Conservation (phyloP, 2,888 invertebrate species). For the Nephrotoma flavescens region DNA sequence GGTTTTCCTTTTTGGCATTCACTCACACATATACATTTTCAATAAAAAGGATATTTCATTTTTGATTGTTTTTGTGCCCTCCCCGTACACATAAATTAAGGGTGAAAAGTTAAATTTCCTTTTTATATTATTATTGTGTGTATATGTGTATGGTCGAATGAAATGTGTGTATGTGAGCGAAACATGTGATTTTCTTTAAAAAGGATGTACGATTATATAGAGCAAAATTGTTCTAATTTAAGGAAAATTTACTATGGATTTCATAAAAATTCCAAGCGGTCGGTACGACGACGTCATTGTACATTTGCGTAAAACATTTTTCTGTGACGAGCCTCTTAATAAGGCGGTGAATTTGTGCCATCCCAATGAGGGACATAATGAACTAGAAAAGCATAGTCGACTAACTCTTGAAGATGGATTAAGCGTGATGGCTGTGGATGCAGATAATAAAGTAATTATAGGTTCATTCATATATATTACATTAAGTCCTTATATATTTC, state of each 20-base stretch:
- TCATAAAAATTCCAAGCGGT: constrained; percentile 22
- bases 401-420: constrained; percentile 58
- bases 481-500: not conserved
- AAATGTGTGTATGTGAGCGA: not conserved
- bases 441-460: constrained; percentile 41
- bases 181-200: not conserved
- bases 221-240: not conserved
- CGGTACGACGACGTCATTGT: constrained; percentile 45
- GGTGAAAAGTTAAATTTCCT: not conserved
- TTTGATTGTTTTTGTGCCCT: not conserved
- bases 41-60: not conserved
- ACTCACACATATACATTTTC: not conserved
- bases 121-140: not conserved
- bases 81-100: not conserved
- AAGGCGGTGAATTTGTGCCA: constrained; percentile 58
- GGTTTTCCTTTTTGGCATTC: not conserved
- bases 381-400: constrained; percentile 56
- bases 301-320: constrained; percentile 59
- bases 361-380: constrained; percentile 52
- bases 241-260: constrained; percentile 21
- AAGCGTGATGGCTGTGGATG: constrained; percentile 51
- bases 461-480: not conserved
- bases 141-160: not conserved
- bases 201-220: not conserved
- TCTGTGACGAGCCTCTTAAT: constrained; percentile 73